Percentiles rank a stretch among this genome's conserved stretches.
Conservation (phyloP, 2,888 invertebrate genomes). For the Xanthorhoe spadicearia region DNA sequence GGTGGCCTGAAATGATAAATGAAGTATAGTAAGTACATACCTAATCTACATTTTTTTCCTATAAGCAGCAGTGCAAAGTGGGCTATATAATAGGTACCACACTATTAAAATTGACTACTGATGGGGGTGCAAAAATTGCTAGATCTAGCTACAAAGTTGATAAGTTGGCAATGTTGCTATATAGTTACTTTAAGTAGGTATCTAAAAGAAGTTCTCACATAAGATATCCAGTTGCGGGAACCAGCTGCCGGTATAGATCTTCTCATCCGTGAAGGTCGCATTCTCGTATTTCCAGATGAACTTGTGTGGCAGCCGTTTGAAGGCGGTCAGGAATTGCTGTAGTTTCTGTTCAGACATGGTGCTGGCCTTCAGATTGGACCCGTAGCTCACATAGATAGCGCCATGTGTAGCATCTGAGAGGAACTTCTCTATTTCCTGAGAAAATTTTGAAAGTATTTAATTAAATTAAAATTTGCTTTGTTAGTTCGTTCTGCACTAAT, state of each 20-base stretch:
- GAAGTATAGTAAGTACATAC: neutral
- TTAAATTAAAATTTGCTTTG: no score
- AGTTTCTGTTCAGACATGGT: constrained; percentile 85
- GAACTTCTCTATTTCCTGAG: constrained; percentile 85
- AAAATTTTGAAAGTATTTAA: constrained; percentile 8
- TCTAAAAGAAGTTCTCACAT: constrained; percentile 76
- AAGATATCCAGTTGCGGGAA: constrained; percentile 88
- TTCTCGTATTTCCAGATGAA: constrained; percentile 91
- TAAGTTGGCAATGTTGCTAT: no score
- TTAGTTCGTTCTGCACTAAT: no score
- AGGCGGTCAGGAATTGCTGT: constrained; percentile 84
- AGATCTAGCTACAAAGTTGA: no score
- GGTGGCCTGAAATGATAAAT: constrained; percentile 82
- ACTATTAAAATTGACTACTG: no score
- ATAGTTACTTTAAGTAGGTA: neutral
- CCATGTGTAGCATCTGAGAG: constrained; percentile 86
- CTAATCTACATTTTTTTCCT: neutral
- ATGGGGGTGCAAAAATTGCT: no score
- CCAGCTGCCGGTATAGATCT: constrained; percentile 86
- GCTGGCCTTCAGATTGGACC: constrained; percentile 88
- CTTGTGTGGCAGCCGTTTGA: constrained; percentile 86
- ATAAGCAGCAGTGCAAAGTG: no score
- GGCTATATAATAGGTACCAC: no score
- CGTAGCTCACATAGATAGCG: constrained; percentile 89
- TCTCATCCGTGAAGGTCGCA: constrained; percentile 83